These are phyloP conservation scores for Habropoda laboriosa DNA, from an alignment of 1,140 invertebrate species.

Conservation along the genomic window DNA sequence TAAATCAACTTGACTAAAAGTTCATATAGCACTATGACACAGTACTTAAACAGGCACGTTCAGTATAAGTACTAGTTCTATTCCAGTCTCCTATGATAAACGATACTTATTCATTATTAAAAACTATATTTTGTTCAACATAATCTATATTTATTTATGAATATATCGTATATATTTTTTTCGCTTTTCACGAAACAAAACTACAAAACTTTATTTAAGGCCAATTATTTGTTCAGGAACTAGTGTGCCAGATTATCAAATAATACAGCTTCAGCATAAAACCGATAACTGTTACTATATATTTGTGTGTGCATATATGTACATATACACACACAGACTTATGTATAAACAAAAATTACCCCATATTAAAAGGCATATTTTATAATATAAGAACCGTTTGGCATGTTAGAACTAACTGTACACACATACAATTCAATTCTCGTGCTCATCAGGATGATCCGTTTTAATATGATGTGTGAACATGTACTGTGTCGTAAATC, in stretches of 20 bases:
- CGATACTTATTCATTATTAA: constrained; percentile 28
- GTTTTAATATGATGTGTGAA: constrained; percentile 75
- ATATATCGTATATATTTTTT: constrained; percentile 6
- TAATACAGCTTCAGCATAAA: constrained; percentile 31
- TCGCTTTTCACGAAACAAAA: constrained; percentile 6
- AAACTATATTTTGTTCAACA: constrained; percentile 37
- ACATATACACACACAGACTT: background rate
- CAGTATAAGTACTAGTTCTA: constrained; percentile 61
- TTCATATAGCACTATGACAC: constrained; percentile 24
- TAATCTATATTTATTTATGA: constrained; percentile 38
- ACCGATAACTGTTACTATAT: constrained; percentile 27
- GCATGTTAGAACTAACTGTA: constrained; percentile 5
- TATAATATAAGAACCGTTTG: constrained; percentile 37
- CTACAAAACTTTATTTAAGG: constrained; percentile 46
- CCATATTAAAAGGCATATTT: constrained; percentile 9
- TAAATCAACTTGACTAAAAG: constrained; percentile 35
- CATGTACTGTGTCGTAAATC: constrained; percentile 73
- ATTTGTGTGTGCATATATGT: background rate
- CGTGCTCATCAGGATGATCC: constrained; percentile 72
- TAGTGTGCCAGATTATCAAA: constrained; percentile 47
- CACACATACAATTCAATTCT: constrained; percentile 62
- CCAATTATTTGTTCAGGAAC: constrained; percentile 51
- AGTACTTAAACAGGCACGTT: constrained; percentile 60
- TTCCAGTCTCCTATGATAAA: constrained; percentile 57
- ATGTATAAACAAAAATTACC: constrained; percentile 18